A percentile compares a stretch with the other conserved stretches of the same genome.
These are phyloP conservation scores for Margarornis squamiger DNA, from an alignment of 2,797 vertebrate genomes.

Conservation along the genomic window DNA sequence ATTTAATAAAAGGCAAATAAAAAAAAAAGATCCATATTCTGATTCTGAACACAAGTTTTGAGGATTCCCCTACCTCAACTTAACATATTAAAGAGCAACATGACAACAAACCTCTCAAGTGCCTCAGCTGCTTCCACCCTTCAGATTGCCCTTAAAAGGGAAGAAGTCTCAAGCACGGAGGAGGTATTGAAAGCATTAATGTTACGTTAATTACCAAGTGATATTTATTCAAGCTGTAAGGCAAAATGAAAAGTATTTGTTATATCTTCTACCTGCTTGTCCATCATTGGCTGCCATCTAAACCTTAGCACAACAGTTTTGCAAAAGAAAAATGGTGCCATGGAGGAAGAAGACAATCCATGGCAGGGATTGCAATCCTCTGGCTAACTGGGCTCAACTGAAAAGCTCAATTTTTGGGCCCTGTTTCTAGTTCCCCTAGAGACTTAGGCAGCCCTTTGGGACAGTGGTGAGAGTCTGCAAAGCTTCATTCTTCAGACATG, in stretches of 20 bases:
- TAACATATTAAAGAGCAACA: neutral
- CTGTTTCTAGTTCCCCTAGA: neutral
- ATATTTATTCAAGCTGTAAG: neutral
- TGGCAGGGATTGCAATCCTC: neutral
- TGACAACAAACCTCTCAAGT: accelerated
- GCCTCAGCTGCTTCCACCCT: neutral
- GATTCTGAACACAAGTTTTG: neutral
- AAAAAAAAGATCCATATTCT: neutral
- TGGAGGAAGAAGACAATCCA: neutral
- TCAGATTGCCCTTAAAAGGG: neutral
- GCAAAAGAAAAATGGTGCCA: neutral
- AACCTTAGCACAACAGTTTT: neutral
- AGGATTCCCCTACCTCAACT: neutral
- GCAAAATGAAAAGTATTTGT: neutral
- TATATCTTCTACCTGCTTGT: neutral
- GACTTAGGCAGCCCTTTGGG: neutral
- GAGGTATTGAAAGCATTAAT: neutral
- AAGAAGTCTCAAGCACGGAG: neutral
- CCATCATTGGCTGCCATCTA: neutral
- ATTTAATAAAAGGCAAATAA: neutral
- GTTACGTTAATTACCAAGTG: neutral
- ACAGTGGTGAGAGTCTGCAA: neutral
- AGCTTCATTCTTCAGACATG: neutral
- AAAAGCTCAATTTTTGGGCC: neutral
- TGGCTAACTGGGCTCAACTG: neutral